Conservation (phyloP, 2,797 vertebrate species). For the Chanos chanos region DNA sequence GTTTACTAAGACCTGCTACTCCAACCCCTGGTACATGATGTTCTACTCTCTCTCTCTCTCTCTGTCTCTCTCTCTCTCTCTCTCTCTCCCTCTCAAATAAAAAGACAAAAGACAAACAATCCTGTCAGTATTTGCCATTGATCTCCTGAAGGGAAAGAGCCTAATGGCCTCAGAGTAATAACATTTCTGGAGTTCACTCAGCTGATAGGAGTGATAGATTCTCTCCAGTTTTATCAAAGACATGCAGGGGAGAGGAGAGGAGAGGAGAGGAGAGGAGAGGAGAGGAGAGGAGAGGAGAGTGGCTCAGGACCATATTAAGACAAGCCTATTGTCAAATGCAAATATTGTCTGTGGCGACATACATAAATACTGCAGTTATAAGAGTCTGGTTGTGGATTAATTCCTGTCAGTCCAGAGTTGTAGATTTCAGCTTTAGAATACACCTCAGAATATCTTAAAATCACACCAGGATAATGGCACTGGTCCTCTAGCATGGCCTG, state of each 20-base stretch:
- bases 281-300: conserved; percentile 17
- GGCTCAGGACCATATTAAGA: too few species aligned
- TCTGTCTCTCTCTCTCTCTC: conserved; percentile 8
- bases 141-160: conserved; percentile 63
- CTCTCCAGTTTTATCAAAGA: conserved; percentile 16
- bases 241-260: too few species aligned
- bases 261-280: background rate
- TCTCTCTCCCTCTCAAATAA: conserved; percentile 56
- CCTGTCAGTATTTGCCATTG: conserved; percentile 62
- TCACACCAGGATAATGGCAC: too few species aligned
- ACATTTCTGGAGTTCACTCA: conserved; percentile 58
- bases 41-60: conserved; percentile 20
- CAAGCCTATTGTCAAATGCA: too few species aligned
- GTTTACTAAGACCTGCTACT: conserved; percentile 20
- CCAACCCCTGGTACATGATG: conserved; percentile 45
- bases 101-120: conserved; percentile 71
- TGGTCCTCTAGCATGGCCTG: too few species aligned
- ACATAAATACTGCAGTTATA: too few species aligned
- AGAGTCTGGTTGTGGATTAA: too few species aligned
- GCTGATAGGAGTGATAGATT: conserved; percentile 63
- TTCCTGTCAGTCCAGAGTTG: too few species aligned
- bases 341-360: too few species aligned
- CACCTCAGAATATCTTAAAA: too few species aligned
- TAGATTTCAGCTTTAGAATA: too few species aligned
- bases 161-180: conserved; percentile 69